Evolutionary conservation across 2,888 invertebrate species (phyloP).

Genomic region (Agrochola lychnidis): DNA sequence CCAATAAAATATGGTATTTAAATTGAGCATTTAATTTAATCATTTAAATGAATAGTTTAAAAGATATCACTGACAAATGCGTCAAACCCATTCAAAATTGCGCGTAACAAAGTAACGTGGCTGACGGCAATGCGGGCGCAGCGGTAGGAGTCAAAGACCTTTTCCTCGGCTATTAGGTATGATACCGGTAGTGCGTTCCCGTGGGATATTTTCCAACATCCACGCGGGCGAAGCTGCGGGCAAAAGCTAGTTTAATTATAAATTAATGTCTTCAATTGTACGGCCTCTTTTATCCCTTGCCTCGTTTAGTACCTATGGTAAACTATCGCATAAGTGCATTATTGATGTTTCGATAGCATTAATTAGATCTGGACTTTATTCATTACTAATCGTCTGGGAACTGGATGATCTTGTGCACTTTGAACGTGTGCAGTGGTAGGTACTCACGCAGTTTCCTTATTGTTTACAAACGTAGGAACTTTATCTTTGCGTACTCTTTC

Average conservation of each 20-base stretch:
- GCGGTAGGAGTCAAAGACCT: too few relatives aligned
- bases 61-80: too few relatives aligned
- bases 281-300: background rate
- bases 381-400: constrained; percentile 18
- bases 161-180: too few relatives aligned
- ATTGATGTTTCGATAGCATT: constrained; percentile 5
- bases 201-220: too few relatives aligned
- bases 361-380: constrained; percentile 14
- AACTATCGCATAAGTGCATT: background rate
- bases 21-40: too few relatives aligned
- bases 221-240: too few relatives aligned
- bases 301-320: background rate
- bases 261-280: background rate
- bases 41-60: too few relatives aligned
- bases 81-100: too few relatives aligned
- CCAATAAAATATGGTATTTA: too few relatives aligned
- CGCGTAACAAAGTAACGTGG: too few relatives aligned
- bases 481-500: background rate
- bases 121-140: too few relatives aligned
- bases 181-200: too few relatives aligned
- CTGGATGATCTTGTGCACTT: constrained; percentile 20
- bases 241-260: background rate
- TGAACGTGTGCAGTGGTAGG: background rate
- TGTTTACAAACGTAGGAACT: background rate
- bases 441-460: constrained; percentile 29